phyloP scores from a whole-genome alignment of 2,888 invertebrate species.

The Ophioninae sp. region DNA sequence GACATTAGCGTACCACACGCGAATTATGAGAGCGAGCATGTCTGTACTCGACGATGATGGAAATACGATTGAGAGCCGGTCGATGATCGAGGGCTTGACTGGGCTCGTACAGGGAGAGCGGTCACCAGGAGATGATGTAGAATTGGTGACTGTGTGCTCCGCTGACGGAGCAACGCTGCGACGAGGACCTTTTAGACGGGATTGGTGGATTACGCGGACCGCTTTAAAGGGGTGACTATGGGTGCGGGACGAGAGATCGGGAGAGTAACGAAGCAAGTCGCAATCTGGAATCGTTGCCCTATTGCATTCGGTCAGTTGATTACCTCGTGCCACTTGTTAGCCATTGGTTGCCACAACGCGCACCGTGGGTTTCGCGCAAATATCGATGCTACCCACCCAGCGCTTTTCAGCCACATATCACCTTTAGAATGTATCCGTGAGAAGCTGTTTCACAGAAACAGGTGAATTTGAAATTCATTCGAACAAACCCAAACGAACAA shows the following conservation, averaged over 20 bases:
- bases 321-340: constrained; percentile 80
- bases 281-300: constrained; percentile 70
- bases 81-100: constrained; percentile 53
- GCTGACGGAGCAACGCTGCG: constrained; percentile 22
- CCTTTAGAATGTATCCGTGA: constrained; percentile 45
- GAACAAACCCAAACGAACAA: no score
- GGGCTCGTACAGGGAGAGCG: constrained; percentile 14
- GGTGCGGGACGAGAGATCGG: constrained; percentile 31
- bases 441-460: constrained; percentile 16
- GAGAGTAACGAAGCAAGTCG: constrained; percentile 41
- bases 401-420: constrained; percentile 38
- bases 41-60: constrained; percentile 70
- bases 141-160: constrained; percentile 68
- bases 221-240: constrained; percentile 13
- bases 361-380: constrained; percentile 52
- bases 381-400: constrained; percentile 19
- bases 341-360: constrained; percentile 73
- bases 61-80: constrained; percentile 67
- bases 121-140: constrained; percentile 70
- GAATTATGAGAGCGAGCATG: constrained; percentile 74
- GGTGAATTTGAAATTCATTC: neutral
- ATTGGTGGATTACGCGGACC: constrained; percentile 14
- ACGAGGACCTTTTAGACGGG: constrained; percentile 39
- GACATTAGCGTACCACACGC: constrained; percentile 74
- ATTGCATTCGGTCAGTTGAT: constrained; percentile 78